Evolutionary conservation across 1,140 invertebrate species (phyloP).

Genomic region (Trichonephila clavata): DNA sequence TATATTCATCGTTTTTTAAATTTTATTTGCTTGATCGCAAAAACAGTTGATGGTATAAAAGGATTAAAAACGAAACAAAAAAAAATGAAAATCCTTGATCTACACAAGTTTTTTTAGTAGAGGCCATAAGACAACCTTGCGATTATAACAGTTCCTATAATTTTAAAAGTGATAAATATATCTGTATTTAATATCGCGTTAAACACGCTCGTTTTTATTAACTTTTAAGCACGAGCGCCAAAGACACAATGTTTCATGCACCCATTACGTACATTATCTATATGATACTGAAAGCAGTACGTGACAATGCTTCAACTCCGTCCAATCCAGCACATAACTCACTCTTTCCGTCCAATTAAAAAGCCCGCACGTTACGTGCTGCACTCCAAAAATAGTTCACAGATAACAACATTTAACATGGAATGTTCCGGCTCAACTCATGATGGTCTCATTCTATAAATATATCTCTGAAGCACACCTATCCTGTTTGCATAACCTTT

Average conservation of each 20-base stretch:
- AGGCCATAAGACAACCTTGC: too few relatives aligned
- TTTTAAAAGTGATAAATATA: not conserved
- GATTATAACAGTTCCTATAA: not conserved
- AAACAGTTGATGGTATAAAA: too few relatives aligned
- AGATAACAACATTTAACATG: not conserved
- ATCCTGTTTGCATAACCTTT: constrained; percentile 26
- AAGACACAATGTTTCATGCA: too few relatives aligned
- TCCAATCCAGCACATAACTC: not conserved
- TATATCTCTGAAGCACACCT: not conserved
- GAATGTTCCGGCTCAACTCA: not conserved
- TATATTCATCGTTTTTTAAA: too few relatives aligned
- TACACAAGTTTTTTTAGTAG: too few relatives aligned
- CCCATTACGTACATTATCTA: not conserved
- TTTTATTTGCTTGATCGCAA: too few relatives aligned
- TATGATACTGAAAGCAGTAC: not conserved
- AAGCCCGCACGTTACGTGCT: not conserved
- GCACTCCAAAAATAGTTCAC: not conserved
- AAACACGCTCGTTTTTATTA: too few relatives aligned
- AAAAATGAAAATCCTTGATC: too few relatives aligned
- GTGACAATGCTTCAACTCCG: not conserved
- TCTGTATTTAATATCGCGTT: not conserved
- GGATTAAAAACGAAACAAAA: too few relatives aligned
- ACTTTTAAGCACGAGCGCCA: not conserved
- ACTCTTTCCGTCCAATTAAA: not conserved
- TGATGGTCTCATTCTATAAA: constrained; percentile 21